phyloP scores from a whole-genome alignment of 30 jellyfish, hydroid and myxozoan genomes.

The Hydractinia symbiolongicarpus region DNA sequence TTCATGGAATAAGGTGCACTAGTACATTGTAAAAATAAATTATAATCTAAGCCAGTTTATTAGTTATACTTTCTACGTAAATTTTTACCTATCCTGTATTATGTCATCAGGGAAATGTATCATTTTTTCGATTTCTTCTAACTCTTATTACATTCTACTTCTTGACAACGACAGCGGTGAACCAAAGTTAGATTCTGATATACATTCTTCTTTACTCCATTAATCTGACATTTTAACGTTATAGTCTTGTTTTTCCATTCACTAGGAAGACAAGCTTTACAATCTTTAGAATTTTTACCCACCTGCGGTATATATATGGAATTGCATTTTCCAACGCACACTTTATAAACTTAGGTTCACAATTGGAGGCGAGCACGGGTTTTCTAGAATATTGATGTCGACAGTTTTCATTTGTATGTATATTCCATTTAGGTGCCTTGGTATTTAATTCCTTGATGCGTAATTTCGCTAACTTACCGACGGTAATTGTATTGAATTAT shows the following conservation, averaged over 20 bases:
- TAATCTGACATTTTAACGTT: slow-evolving; percentile 32
- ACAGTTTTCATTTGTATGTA: not conserved
- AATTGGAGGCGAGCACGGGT: not conserved
- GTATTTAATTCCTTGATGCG: too few species aligned
- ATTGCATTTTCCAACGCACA: slow-evolving; percentile 55
- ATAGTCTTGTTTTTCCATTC: slow-evolving; percentile 24
- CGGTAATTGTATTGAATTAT: too few species aligned
- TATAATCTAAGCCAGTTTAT: too few species aligned
- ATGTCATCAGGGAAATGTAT: too few species aligned
- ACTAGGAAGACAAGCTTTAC: slow-evolving; percentile 68
- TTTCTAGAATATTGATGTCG: not conserved
- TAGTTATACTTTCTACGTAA: too few species aligned
- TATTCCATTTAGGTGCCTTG: too few species aligned
- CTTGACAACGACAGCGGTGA: not conserved
- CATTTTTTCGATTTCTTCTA: too few species aligned
- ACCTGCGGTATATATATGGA: slow-evolving; percentile 60
- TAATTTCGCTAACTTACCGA: too few species aligned
- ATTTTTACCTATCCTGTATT: too few species aligned
- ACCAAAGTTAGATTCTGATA: not conserved
- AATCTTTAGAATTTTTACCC: slow-evolving; percentile 28
- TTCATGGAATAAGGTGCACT: too few species aligned
- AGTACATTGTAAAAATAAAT: too few species aligned
- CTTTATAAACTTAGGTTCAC: slow-evolving; percentile 30
- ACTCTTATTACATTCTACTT: not conserved
- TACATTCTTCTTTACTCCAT: not conserved